Evolutionary conservation across 2,113 vertebrate species (phyloP).

Genomic region (Stictonetta naevosa): DNA sequence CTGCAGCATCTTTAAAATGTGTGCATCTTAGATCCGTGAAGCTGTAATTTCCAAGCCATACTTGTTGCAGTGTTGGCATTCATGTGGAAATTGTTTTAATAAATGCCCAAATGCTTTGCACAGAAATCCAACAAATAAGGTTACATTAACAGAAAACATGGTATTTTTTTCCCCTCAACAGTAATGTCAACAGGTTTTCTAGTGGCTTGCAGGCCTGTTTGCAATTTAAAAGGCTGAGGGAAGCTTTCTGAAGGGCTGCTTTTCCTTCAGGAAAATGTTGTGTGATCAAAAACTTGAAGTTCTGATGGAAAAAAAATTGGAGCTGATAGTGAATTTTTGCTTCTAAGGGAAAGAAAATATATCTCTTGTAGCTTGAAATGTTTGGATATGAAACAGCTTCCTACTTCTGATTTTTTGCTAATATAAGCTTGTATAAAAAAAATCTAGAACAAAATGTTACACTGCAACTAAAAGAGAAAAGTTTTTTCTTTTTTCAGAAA

Average conservation of each 20-base stretch:
- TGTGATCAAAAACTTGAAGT: background rate
- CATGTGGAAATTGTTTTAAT: background rate
- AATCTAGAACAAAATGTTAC: slow-evolving; percentile 30
- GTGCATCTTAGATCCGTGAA: background rate
- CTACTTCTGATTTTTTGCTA: slow-evolving; percentile 17
- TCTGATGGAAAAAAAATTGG: background rate
- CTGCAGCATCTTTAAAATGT: background rate
- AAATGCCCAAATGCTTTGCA: background rate
- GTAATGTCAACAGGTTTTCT: background rate
- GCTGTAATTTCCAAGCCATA: background rate
- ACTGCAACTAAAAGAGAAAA: background rate
- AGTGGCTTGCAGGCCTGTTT: background rate
- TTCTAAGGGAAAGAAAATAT: background rate
- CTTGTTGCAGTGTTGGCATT: background rate
- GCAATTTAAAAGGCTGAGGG: background rate
- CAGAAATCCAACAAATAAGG: background rate
- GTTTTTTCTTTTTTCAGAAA: background rate
- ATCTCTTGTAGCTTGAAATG: background rate
- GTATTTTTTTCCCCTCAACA: background rate
- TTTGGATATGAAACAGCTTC: background rate
- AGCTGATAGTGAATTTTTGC: background rate
- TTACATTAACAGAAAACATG: background rate
- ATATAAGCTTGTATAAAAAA: slow-evolving; percentile 11
- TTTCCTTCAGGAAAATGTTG: background rate
- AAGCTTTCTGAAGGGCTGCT: background rate